Percentiles rank a stretch among this genome's conserved stretches.
Evolutionary conservation across 2,888 invertebrate species (phyloP).

Genomic region (Nymphalis polychloros): DNA sequence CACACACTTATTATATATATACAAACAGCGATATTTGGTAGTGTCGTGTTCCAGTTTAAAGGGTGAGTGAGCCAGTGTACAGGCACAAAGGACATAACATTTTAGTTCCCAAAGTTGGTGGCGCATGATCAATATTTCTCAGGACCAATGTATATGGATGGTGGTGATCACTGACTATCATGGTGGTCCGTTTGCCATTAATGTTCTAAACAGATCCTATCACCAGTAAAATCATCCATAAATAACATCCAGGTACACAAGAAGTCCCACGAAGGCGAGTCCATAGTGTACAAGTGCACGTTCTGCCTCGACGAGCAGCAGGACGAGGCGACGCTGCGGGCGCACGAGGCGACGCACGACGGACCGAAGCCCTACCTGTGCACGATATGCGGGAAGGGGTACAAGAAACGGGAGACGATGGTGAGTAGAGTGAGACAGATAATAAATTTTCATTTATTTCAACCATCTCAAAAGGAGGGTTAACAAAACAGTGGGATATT

Average conservation of each 20-base stretch:
- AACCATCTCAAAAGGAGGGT: no score
- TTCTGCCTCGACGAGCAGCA: slow-evolving; percentile 57
- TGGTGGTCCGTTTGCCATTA: not conserved
- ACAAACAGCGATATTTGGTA: no score
- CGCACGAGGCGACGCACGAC: slow-evolving; percentile 57
- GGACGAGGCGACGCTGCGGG: slow-evolving; percentile 43
- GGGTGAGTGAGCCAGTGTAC: no score
- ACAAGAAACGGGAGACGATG: slow-evolving; percentile 68
- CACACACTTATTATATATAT: no score
- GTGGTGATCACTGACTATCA: no score
- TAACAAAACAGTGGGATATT: no score
- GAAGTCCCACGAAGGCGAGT: slow-evolving; percentile 61
- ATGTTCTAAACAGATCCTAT: not conserved
- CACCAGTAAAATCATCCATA: not conserved
- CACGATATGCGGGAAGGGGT: slow-evolving; percentile 61
- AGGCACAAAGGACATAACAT: no score
- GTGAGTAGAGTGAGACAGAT: slow-evolving; percentile 44
- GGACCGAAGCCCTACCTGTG: slow-evolving; percentile 67
- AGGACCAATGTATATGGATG: no score
- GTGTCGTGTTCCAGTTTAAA: no score
- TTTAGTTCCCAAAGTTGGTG: no score
- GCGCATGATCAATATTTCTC: no score
- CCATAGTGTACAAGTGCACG: slow-evolving; percentile 52
- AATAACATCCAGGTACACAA: slow-evolving; percentile 51
- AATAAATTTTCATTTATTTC: no score